Evolutionary conservation across 37 sponge, comb jelly and placozoan species (phyloP), one percentile per base, ranked within the genome.

Genomic region (Ephydatia muelleri): DNA sequence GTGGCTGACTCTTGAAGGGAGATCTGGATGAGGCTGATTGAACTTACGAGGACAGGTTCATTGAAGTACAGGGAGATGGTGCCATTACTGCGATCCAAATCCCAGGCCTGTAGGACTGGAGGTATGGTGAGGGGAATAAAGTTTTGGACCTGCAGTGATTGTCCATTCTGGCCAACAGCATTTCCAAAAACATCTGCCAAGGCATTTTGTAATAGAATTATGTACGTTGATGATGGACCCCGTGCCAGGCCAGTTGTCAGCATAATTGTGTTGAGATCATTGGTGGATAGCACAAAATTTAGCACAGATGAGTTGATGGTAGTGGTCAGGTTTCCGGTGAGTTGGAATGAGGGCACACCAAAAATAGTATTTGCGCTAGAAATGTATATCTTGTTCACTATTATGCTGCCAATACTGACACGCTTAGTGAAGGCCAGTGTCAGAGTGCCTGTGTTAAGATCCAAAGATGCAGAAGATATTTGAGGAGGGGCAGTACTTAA

Each of bases 231-330:
- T 16, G n/a, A 34, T 35, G 36, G 2, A 33, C 33, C 65, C 33
- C 89, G 64, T 1, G 84, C 86, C 6, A 97, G 78, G 36, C 72
- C 75, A 21, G 86, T 81, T 29, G 83, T 79, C 21, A 85, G 79
- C 75, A 94, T 97, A 73, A 97, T 89, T n/a, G 75, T 78, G 78
- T 85, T 76, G 39, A 89, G 87, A 32, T 97, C 91, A 31, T 48
- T 73, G 12, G 32, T 79, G 13, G 93, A 76, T 23, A 94, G 76
- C 5, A 77, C 40, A 32, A 97, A 88, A 0, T 36, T 40, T 26
- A 97, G 48, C 21, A 76, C 64, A 25, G 92, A 82, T 0, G 73
- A 38, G 68, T 97, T 90, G 2, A 71, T 67, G 14, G 77, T 92
- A 19, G 95, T 90, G 12, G 47, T 38, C 26, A 87, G 57, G 3